Base-by-base conservation (phyloP, 2,888 invertebrate species). In the Rotaria socialis region DNA sequence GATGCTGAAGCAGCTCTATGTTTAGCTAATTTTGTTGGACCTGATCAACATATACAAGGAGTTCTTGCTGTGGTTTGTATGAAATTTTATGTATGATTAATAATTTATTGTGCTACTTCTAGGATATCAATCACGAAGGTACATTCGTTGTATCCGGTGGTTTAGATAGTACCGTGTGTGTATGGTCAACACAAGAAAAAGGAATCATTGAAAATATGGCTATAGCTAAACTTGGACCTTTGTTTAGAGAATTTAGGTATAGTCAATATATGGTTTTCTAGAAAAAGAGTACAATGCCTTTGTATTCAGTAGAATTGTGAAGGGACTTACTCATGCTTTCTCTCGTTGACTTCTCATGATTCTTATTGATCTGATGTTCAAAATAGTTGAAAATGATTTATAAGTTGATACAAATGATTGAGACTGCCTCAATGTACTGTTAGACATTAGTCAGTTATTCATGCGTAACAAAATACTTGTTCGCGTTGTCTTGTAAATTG, bases 101-200 rank as follows among this genome's bases (percentile, higher is more conserved):
- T 16, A 52, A 52, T 52, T 14, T 52, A 3, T 16, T 16, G 16
- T 52, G 11, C 14, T 16, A 0, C 19, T 67, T 16, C 8, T 10
- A 67, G 67, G 75, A 80, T 47, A 43, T 80, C 7, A 80, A 80
- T 80, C n/a, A 24, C 19, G 47, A 80, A 22, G 75, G 75, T 43
- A 80, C 75, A 22, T 47, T 19, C 41, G 24, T 47, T 24, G 75
- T 47, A 8, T 80, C 75, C 10, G 75, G 75, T 24, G 47, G 75
- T 43, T 24, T 43, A 5, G 75, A 80, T 47, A 47, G n/a, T 47
- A 47, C 19, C 7, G 19, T 80, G 6, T 80, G 43, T 47, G 47
- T 80, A 2, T 80, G 75, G 75, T 80, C 75, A 47, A 80, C 47
- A 47, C 41, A 41, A 80, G 75, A 80, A 8, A 24, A 19, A 11